Percentiles rank a stretch among this genome's conserved stretches.
These are phyloP conservation scores for Parascotia fuliginaria DNA, from an alignment of 2,888 invertebrate species.

Conservation along the genomic window DNA sequence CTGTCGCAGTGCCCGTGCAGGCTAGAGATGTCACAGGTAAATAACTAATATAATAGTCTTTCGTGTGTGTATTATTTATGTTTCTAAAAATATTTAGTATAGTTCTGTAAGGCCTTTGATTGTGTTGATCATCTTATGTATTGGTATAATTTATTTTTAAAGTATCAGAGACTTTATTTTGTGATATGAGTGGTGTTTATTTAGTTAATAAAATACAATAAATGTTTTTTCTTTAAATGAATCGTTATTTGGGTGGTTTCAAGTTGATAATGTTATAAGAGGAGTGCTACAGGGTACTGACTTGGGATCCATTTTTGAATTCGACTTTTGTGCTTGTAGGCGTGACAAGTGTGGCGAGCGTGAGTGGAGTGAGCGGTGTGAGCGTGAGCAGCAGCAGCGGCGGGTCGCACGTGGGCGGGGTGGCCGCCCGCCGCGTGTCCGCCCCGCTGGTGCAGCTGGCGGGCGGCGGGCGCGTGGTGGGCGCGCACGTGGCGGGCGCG, in stretches of 20 bases:
- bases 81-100: background rate
- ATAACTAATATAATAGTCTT: conserved; percentile 4
- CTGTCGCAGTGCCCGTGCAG: conserved; percentile 59
- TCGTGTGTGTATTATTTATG: too few species aligned
- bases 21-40: conserved; percentile 45
- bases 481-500: conserved; percentile 53
- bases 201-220: too few species aligned
- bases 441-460: conserved; percentile 61
- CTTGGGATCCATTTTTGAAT: background rate
- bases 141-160: too few species aligned
- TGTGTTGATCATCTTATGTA: conserved; percentile 6
- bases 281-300: background rate
- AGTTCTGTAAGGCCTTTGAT: background rate
- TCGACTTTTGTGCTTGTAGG: background rate
- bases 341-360: conserved; percentile 29
- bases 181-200: too few species aligned
- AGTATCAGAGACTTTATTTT: too few species aligned
- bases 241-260: too few species aligned
- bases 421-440: conserved; percentile 47
- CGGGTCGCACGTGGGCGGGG: too few species aligned
- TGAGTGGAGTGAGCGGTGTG: conserved; percentile 26
- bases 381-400: conserved; percentile 29
- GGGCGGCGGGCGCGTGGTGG: conserved; percentile 46
- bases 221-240: too few species aligned
- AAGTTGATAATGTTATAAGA: background rate